A percentile compares a stretch with the other conserved stretches of the same genome.
These are phyloP conservation scores for Idaea biselata DNA, from an alignment of 2,888 invertebrate species.

Conservation along the genomic window DNA sequence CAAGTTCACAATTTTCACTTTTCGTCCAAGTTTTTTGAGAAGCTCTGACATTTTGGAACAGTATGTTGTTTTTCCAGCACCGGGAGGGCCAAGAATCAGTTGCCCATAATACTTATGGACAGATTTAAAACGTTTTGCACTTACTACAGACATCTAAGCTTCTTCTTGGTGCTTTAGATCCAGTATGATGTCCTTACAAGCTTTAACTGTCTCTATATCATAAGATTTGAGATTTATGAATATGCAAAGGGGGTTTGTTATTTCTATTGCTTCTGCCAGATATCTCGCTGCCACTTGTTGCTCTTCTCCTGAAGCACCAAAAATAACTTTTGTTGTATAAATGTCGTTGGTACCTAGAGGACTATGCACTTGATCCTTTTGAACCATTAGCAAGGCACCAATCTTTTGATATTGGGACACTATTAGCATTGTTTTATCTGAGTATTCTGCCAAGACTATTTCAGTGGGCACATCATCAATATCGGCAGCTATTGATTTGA, in stretches of 20 bases:
- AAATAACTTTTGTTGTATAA: slow-evolving; percentile 81
- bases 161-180: slow-evolving; percentile 59
- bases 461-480: slow-evolving; percentile 83
- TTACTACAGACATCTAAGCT: slow-evolving; percentile 49
- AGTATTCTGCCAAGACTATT: slow-evolving; percentile 79
- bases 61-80: slow-evolving; percentile 98
- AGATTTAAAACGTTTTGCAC: slow-evolving; percentile 63
- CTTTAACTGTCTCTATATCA: slow-evolving; percentile 78
- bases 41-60: slow-evolving; percentile 91
- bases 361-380: slow-evolving; percentile 79
- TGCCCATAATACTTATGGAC: slow-evolving; percentile 91
- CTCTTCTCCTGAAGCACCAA: slow-evolving; percentile 84
- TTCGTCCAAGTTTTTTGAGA: slow-evolving; percentile 87
- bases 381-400: slow-evolving; percentile 82
- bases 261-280: slow-evolving; percentile 82
- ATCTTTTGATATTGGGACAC: slow-evolving; percentile 84
- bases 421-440: slow-evolving; percentile 82
- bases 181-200: slow-evolving; percentile 78
- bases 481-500: slow-evolving; percentile 72
- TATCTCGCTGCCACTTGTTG: slow-evolving; percentile 83
- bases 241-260: slow-evolving; percentile 82
- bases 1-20: slow-evolving; percentile 91
- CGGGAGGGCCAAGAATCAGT: slow-evolving; percentile 97
- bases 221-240: slow-evolving; percentile 84
- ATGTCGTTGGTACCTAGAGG: slow-evolving; percentile 74